Base-by-base conservation (phyloP, 2,888 invertebrate species). In the Andrena dorsata region DNA sequence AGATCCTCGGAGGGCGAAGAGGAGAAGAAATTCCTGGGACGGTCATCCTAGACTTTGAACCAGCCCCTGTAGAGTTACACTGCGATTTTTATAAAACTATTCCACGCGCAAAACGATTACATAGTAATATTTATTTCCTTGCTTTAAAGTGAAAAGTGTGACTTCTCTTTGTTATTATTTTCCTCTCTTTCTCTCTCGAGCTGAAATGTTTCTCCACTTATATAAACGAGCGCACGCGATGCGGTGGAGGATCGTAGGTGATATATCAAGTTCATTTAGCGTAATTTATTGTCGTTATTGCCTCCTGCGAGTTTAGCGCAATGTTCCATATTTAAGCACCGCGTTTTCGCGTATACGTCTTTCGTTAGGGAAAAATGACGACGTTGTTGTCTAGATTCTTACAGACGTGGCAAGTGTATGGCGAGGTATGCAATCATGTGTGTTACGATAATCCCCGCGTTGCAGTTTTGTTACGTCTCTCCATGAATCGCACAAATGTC, bases 231-330 rank as follows among this genome's bases (percentile, higher is more conserved):
- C 47, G 41, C 28, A 16, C 8, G 51, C 51, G 13, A 72, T n/a
- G 30, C 58, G 70, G 58, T 8, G 47, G n/a, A 26, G 23, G 53
- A 30, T 81, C 41, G 20, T 76, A 65, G 65, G 61, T 41, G 56
- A 73, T 69, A 73, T 69, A 35, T 70, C 69, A 72, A 65, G 26
- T 83, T 83, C 30, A 51, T 78, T 83, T 83, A 83, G 83, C 68
- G 61, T 88, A 88, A 87, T 86, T 88, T 88, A 77, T 86, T 84
- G 80, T 84, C 83, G 82, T 90, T 88, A 87, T 85, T 76, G 76
- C 76, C 63, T 83, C 58, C 73, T 76, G 66, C 72, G 72, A 83
- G 79, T 82, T 83, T 65, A 63, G 60, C 63, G 72, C 63, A 66
- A 75, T 72, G 23, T 65, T 82, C 51, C 65, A 28, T 68, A 35